A percentile compares a stretch with the other conserved stretches of the same genome.
Evolutionary conservation across 2,888 invertebrate genomes (phyloP).

Genomic region (Mellilla xanthometata): DNA sequence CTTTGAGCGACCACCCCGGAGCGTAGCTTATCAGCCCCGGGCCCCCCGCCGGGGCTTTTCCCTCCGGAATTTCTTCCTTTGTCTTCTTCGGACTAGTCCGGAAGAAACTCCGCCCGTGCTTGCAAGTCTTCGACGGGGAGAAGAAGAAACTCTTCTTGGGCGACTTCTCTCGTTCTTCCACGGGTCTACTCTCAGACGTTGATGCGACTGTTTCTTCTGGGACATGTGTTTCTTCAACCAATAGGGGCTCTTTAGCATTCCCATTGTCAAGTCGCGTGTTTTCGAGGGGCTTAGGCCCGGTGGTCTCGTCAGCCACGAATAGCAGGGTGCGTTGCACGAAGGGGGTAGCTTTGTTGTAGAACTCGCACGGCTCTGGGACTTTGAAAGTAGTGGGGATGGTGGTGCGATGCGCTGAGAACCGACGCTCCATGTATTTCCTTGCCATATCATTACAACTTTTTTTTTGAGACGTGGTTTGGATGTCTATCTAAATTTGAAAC

Average conservation of each 20-base stretch:
- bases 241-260: slow-evolving; percentile 39
- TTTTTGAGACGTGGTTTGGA: too few species aligned
- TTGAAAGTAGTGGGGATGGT: slow-evolving; percentile 76
- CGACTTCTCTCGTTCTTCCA: slow-evolving; percentile 74
- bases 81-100: slow-evolving; percentile 78
- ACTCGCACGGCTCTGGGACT: slow-evolving; percentile 73
- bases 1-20: slow-evolving; percentile 84
- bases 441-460: slow-evolving; percentile 64
- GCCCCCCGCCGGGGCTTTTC: slow-evolving; percentile 42
- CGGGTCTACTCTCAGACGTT: slow-evolving; percentile 51
- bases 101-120: slow-evolving; percentile 77
- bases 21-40: slow-evolving; percentile 83
- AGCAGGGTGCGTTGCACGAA: slow-evolving; percentile 75
- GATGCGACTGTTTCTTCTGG: slow-evolving; percentile 48
- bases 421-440: slow-evolving; percentile 81
- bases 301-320: slow-evolving; percentile 73
- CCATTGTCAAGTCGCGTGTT: slow-evolving; percentile 38
- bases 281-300: slow-evolving; percentile 62
- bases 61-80: slow-evolving; percentile 54
- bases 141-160: slow-evolving; percentile 80
- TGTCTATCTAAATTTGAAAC: too few species aligned
- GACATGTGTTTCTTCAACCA: too few species aligned
- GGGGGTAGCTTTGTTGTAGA: slow-evolving; percentile 78
- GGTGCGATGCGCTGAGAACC: slow-evolving; percentile 70
- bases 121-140: slow-evolving; percentile 78